Evolutionary conservation across 92 coral and sea anemone genomes (phyloP), one percentile per base, ranked within the genome.

Genomic region (Porites evermanni): DNA sequence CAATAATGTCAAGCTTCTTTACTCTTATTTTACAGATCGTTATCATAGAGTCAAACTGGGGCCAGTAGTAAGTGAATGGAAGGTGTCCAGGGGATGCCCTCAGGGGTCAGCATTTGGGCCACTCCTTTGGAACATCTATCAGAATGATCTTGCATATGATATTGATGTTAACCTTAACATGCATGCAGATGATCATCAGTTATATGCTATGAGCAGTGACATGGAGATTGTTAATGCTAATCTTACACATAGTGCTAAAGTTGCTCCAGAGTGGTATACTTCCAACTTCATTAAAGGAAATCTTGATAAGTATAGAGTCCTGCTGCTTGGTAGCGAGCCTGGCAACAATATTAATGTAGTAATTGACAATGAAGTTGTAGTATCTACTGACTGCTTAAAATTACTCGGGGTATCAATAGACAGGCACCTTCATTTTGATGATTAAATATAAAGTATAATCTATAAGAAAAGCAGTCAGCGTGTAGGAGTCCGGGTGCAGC

Each of bases 131-230:
- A 67, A 67, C 72, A 67, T 54, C 14, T 54, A 54, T 26, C 60
- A 54, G 60, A 54, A 54, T 13, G 60, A 54, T 54, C 16, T 54
- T n/a, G 26, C 53, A 12, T 72, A 38, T 72, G 53, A 51, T 72
- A 51, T 38, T 38, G 58, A 38, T n/a, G 58, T 54, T 10, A 54
- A 54, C 60, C 60, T 54, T 54, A 77, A 77, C 81, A 77, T 77
- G 81, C 53, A 77, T 77, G 81, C 81, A 19, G 81, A 77, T 77
- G 81, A 77, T 53, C 81, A 77, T 38, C 81, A 77, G 81, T 77
- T 77, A 17, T 77, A 77, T 58, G 67, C 81, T 56, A 54, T 38
- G 21, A 64, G 81, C 53, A 56, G 56, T 56, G 58, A 18, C 47
- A 51, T 56, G 11, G 58, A 64, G 20, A 64, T 44, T 51, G 81